A percentile compares a stretch with the other conserved stretches of the same genome.
phyloP scores from a whole-genome alignment of 2,797 vertebrate genomes.

The Sebastes trivittatus region DNA sequence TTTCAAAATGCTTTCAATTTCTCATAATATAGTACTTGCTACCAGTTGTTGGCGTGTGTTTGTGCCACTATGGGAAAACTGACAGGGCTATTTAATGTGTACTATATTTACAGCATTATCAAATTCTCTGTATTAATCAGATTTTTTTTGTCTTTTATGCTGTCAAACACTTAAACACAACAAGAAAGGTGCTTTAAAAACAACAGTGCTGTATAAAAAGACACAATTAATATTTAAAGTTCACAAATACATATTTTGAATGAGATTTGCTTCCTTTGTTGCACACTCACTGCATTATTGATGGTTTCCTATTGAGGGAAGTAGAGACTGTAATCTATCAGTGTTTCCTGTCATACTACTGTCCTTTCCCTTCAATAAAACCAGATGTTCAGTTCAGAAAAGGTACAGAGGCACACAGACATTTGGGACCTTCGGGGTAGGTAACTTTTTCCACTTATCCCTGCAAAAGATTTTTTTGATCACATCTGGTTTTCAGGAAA shows the following conservation, averaged over 20 bases:
- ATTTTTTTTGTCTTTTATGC: not conserved
- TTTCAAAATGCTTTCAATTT: not conserved
- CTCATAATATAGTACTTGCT: not conserved
- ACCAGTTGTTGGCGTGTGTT: not conserved
- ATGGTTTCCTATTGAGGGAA: slow-evolving; percentile 80
- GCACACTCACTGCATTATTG: slow-evolving; percentile 52
- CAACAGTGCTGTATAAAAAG: not conserved
- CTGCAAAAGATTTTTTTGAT: not conserved
- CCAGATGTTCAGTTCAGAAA: slow-evolving; percentile 56
- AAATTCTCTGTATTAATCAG: not conserved
- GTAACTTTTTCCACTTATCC: slow-evolving; percentile 22
- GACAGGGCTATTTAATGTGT: not conserved
- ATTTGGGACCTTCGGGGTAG: slow-evolving; percentile 46
- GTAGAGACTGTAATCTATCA: slow-evolving; percentile 64
- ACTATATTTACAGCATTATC: not conserved
- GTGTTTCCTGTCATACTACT: slow-evolving; percentile 72
- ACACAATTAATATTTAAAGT: not conserved
- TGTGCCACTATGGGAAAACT: not conserved
- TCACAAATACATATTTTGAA: slow-evolving; percentile 32
- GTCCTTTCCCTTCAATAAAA: slow-evolving; percentile 62
- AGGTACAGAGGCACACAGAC: slow-evolving; percentile 1
- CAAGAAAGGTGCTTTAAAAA: not conserved
- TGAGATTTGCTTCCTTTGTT: slow-evolving; percentile 51
- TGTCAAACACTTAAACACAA: not conserved
- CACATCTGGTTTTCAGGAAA: not conserved